Conservation (phyloP, 2,113 vertebrate species). For the Hippocampus guttulatus region DNA sequence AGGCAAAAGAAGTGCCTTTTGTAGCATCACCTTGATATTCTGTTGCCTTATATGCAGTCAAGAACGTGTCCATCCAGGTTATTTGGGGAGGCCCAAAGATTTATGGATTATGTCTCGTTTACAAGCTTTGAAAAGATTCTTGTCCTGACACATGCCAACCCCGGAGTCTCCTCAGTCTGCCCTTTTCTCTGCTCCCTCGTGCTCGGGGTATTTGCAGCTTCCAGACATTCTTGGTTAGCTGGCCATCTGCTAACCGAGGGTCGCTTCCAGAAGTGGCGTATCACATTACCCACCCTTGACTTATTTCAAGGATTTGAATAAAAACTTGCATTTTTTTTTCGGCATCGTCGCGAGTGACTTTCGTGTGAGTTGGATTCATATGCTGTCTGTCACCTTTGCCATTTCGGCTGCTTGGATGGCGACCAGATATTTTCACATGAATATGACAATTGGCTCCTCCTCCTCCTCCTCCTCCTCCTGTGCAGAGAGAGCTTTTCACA, state of each 20-base stretch:
- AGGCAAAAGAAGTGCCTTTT: not conserved
- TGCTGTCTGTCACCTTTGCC: not conserved
- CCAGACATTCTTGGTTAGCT: slow-evolving; percentile 49
- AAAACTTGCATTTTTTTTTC: slow-evolving; percentile 14
- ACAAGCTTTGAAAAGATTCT: slow-evolving; percentile 2
- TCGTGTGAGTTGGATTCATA: not conserved
- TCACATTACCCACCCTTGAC: slow-evolving; percentile 51
- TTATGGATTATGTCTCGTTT: slow-evolving; percentile 6
- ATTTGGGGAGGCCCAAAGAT: not conserved
- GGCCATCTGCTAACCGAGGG: slow-evolving; percentile 57
- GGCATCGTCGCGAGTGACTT: slow-evolving; percentile 9
- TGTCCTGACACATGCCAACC: slow-evolving; percentile 12
- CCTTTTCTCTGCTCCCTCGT: slow-evolving; percentile 13
- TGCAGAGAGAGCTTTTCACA: slow-evolving; percentile 16
- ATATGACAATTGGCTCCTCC: slow-evolving; percentile 8
- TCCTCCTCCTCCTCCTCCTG: not conserved
- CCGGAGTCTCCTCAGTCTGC: slow-evolving; percentile 11
- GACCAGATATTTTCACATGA: not conserved
- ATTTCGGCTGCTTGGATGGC: not conserved
- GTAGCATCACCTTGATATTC: not conserved
- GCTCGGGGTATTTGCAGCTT: slow-evolving; percentile 27
- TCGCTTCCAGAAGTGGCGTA: slow-evolving; percentile 36
- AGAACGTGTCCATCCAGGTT: not conserved
- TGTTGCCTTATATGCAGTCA: not conserved
- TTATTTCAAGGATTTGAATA: slow-evolving; percentile 30